A percentile compares a stretch with the other conserved stretches of the same genome.
phyloP scores from a whole-genome alignment of 1,140 invertebrate genomes.

The Macrocentrus cingulum region DNA sequence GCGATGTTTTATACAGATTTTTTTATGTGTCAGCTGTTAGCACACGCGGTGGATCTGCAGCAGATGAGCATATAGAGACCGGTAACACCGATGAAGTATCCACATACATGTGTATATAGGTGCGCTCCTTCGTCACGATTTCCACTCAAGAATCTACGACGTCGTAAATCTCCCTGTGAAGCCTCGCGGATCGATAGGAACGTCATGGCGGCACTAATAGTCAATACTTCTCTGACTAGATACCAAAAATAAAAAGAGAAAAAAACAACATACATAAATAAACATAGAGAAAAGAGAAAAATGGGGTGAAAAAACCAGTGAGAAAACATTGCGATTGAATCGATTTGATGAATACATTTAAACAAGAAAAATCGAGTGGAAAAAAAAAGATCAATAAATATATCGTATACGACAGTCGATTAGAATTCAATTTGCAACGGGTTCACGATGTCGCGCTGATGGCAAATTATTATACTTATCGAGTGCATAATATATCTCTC shows the following conservation, averaged over 20 bases:
- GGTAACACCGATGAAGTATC: constrained; percentile 1
- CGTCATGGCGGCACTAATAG: constrained; percentile 35
- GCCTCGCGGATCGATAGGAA: constrained; percentile 30
- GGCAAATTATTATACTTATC: constrained; percentile 18
- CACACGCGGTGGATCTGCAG: constrained; percentile 8
- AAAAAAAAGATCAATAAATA: constrained; percentile 6
- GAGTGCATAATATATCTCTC: background rate
- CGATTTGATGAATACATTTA: background rate
- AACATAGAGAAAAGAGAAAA: constrained; percentile 16
- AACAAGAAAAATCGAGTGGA: background rate
- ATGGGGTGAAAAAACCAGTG: constrained; percentile 11
- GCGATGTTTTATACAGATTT: background rate
- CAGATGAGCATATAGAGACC: constrained; percentile 3
- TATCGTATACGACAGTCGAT: constrained; percentile 6
- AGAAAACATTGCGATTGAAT: constrained; percentile 1
- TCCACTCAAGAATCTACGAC: constrained; percentile 34
- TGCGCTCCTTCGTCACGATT: constrained; percentile 25
- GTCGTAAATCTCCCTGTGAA: constrained; percentile 35
- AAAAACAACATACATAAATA: constrained; percentile 3
- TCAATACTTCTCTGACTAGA: constrained; percentile 27
- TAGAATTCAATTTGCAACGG: constrained; percentile 24
- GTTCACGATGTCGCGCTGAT: constrained; percentile 2
- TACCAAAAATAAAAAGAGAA: constrained; percentile 1
- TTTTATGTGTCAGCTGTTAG: background rate
- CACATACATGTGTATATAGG: background rate